These are phyloP conservation scores for Musca vetustissima DNA, from an alignment of 1,140 invertebrate genomes.

Conservation along the genomic window DNA sequence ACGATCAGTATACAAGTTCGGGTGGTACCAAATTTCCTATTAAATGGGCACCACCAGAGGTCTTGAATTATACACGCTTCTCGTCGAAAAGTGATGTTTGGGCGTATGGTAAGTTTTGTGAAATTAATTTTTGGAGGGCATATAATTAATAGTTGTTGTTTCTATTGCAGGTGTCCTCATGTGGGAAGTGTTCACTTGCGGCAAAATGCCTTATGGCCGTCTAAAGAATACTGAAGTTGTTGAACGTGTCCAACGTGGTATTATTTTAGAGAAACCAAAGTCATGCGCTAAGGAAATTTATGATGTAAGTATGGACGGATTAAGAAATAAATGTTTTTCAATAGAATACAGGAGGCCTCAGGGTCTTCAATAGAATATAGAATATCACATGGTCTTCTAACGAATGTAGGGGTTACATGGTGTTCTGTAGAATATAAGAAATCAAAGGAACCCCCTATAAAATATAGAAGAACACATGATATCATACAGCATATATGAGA, in stretches of 20 bases:
- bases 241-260: slow-evolving; percentile 84
- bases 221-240: slow-evolving; percentile 91
- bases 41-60: slow-evolving; percentile 96
- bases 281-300: slow-evolving; percentile 88
- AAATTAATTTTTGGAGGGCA: slow-evolving; percentile 12
- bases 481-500: too few relatives aligned
- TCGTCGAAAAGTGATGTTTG: slow-evolving; percentile 97
- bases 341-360: too few relatives aligned
- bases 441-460: too few relatives aligned
- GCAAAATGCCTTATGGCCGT: slow-evolving; percentile 94
- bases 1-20: slow-evolving; percentile 95
- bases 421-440: too few relatives aligned
- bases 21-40: slow-evolving; percentile 96
- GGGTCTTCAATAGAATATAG: too few relatives aligned
- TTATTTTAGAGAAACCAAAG: slow-evolving; percentile 84
- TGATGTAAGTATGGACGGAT: slow-evolving; percentile 71
- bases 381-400: too few relatives aligned
- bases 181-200: slow-evolving; percentile 96
- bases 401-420: too few relatives aligned
- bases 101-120: slow-evolving; percentile 79
- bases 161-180: slow-evolving; percentile 76
- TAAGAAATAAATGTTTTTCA: too few relatives aligned
- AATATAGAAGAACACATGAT: too few relatives aligned
- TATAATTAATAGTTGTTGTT: slow-evolving; percentile 13
- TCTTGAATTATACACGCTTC: slow-evolving; percentile 91